Evolutionary conservation across 2,888 invertebrate genomes (phyloP).

Genomic region (Trissonchulus sp.): DNA sequence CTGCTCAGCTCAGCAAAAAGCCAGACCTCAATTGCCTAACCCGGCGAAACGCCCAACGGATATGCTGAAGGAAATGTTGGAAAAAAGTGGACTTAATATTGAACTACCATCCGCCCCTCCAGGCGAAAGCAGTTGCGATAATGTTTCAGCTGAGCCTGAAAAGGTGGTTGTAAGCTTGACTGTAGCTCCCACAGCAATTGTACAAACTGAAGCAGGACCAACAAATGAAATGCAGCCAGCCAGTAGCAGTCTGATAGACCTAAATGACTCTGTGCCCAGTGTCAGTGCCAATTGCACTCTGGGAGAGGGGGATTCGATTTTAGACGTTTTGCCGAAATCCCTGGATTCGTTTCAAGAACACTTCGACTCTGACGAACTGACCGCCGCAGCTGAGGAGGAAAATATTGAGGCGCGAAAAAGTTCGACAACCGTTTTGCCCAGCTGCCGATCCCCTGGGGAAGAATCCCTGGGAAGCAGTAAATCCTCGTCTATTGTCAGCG

Average conservation of each 20-base stretch:
- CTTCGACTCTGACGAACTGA: neutral
- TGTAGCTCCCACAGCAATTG: neutral
- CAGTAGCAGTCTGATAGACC: neutral
- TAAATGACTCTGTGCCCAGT: neutral
- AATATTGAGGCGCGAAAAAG: neutral
- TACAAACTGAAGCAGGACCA: neutral
- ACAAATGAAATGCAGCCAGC: neutral
- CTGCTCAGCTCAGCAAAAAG: too few relatives aligned
- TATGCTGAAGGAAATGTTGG: neutral
- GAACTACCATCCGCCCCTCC: neutral
- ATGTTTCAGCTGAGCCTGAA: constrained; percentile 2
- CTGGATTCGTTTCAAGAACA: neutral
- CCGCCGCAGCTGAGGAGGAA: neutral
- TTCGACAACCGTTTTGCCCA: neutral
- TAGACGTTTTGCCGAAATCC: neutral
- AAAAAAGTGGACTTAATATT: neutral
- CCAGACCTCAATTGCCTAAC: neutral
- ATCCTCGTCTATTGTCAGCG: neutral
- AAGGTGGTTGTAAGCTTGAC: neutral
- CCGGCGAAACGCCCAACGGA: neutral
- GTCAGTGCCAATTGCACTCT: neutral
- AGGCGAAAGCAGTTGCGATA: too few relatives aligned
- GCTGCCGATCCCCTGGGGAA: neutral
- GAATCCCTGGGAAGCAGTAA: neutral
- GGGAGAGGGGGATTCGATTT: neutral